These are phyloP conservation scores for Ancistrus triradiatus DNA, from an alignment of 2,113 vertebrate species.

Conservation along the genomic window DNA sequence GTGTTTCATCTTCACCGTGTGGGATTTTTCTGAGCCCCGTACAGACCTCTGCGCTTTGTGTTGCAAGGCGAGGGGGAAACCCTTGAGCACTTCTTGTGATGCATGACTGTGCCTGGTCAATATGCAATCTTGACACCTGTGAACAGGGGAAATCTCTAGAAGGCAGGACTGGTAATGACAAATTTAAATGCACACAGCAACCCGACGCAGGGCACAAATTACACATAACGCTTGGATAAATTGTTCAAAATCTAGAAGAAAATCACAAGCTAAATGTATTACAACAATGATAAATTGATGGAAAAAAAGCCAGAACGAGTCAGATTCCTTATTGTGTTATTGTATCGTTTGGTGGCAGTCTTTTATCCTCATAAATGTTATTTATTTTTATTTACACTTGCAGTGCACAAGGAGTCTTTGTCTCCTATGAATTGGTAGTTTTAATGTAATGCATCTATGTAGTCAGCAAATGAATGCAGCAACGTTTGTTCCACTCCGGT, in stretches of 20 bases:
- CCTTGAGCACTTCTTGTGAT: constrained; percentile 31
- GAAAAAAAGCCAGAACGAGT: constrained; percentile 49
- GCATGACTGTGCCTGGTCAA: constrained; percentile 31
- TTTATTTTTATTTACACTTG: constrained; percentile 33
- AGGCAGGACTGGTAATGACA: constrained; percentile 57
- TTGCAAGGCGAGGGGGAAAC: constrained; percentile 25
- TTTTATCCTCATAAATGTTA: background rate
- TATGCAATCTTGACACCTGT: constrained; percentile 44
- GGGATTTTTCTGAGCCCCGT: constrained; percentile 2
- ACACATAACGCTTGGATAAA: background rate
- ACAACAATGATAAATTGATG: constrained; percentile 35
- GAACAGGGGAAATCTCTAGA: constrained; percentile 58
- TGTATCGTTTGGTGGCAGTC: too few relatives aligned
- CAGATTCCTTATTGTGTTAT: background rate
- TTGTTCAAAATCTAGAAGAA: constrained; percentile 52
- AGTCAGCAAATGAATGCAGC: too few relatives aligned
- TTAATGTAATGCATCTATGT: too few relatives aligned
- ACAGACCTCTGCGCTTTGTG: constrained; percentile 8
- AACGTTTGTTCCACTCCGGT: too few relatives aligned
- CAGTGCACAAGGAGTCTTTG: background rate
- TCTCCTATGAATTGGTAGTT: too few relatives aligned
- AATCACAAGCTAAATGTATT: constrained; percentile 41
- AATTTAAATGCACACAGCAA: background rate
- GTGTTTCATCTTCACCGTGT: background rate
- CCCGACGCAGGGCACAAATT: background rate